Evolutionary conservation across 2,888 invertebrate species (phyloP).

Genomic region (Charanyca ferruginea): DNA sequence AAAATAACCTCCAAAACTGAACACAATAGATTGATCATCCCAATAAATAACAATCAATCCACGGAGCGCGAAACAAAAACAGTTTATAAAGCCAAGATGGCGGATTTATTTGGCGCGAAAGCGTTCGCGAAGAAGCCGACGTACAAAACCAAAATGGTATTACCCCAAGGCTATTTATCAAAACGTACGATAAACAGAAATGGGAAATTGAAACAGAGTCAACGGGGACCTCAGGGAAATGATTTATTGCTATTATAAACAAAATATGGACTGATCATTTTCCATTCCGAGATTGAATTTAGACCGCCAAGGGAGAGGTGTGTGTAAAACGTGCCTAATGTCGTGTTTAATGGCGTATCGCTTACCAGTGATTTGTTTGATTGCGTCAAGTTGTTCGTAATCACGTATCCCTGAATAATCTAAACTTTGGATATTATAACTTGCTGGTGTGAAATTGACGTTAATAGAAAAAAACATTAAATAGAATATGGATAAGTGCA

Average conservation of each 20-base stretch:
- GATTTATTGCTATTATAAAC: constrained; percentile 89
- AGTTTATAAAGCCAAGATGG: constrained; percentile 85
- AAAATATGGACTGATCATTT: constrained; percentile 89
- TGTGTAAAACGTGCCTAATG: constrained; percentile 72
- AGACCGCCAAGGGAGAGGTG: constrained; percentile 79
- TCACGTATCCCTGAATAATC: constrained; percentile 20
- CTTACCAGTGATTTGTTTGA: constrained; percentile 47
- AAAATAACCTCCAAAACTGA: constrained; percentile 55
- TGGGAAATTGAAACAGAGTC: constrained; percentile 90
- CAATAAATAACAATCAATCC: constrained; percentile 84
- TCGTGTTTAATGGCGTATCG: constrained; percentile 58
- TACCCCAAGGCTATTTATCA: constrained; percentile 88
- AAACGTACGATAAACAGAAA: constrained; percentile 88
- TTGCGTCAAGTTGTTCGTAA: constrained; percentile 25
- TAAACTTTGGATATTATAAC: constrained; percentile 13
- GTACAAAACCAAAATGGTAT: constrained; percentile 82
- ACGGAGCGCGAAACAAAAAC: constrained; percentile 81
- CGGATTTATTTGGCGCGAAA: constrained; percentile 88
- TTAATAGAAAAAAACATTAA: not conserved
- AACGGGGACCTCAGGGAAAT: constrained; percentile 83
- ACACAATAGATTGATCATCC: constrained; percentile 73
- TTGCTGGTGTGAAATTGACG: not conserved
- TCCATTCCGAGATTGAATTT: constrained; percentile 86
- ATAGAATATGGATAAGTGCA: not conserved
- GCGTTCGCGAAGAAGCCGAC: constrained; percentile 79